Percentiles rank a stretch among this genome's conserved stretches.
These are phyloP conservation scores for Rhynchonycteris naso DNA, from an alignment of 2,797 vertebrate species.

Conservation along the genomic window DNA sequence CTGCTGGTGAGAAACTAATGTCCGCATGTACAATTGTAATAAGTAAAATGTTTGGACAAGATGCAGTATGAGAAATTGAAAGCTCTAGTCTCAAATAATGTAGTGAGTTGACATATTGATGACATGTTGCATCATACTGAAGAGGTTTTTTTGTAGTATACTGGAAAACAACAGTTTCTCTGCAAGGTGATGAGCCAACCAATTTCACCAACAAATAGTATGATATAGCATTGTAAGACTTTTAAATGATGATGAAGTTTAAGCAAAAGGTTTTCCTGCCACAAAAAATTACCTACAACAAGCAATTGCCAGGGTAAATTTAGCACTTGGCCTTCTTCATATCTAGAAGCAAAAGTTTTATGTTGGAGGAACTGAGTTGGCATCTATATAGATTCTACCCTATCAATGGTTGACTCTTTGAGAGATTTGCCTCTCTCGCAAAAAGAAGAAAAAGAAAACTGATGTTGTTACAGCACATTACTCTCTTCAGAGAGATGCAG, in stretches of 20 bases:
- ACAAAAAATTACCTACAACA: not conserved
- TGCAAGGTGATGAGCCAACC: slow-evolving; percentile 44
- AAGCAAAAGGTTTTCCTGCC: not conserved
- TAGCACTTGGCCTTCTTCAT: not conserved
- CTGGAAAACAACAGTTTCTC: not conserved
- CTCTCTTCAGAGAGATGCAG: not conserved
- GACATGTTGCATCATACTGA: not conserved
- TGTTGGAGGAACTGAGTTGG: not conserved
- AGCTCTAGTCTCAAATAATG: not conserved
- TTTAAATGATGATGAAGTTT: not conserved
- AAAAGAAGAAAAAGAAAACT: not conserved
- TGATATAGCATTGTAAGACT: not conserved
- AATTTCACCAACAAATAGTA: slow-evolving; percentile 41
- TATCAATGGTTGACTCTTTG: not conserved
- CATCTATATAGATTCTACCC: not conserved
- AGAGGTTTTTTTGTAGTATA: slow-evolving; percentile 13
- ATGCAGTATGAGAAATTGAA: not conserved
- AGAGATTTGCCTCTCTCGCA: not conserved
- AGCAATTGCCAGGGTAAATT: not conserved
- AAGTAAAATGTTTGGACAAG: slow-evolving; percentile 22
- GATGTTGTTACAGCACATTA: not conserved
- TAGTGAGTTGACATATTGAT: not conserved
- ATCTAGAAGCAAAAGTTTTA: not conserved
- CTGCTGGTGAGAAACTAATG: slow-evolving; percentile 35
- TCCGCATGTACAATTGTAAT: slow-evolving; percentile 32